Percentiles rank a stretch among this genome's conserved stretches.
Evolutionary conservation across 2,113 vertebrate genomes (phyloP).

Genomic region (Cyrtonyx montezumae): DNA sequence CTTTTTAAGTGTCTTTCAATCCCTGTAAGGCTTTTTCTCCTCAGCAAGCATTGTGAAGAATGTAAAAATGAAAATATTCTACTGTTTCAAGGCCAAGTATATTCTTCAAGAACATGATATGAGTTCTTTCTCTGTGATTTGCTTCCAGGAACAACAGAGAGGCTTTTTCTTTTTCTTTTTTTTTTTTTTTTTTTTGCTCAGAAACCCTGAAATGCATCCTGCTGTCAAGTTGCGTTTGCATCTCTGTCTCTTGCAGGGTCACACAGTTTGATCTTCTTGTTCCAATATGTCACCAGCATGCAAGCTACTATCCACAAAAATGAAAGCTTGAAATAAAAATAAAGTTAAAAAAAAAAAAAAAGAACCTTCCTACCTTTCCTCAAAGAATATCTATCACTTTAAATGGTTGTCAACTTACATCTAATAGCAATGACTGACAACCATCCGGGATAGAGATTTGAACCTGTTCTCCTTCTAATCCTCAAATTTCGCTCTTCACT

Average conservation of each 20-base stretch:
- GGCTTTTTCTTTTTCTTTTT: background rate
- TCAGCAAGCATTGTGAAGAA: accelerated
- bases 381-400: background rate
- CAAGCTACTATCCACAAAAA: background rate
- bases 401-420: background rate
- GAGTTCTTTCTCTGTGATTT: background rate
- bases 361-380: no score
- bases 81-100: background rate
- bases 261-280: background rate
- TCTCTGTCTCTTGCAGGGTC: background rate
- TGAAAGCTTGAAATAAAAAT: background rate
- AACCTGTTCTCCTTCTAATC: background rate
- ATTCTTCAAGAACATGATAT: background rate
- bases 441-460: background rate
- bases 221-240: background rate
- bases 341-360: background rate
- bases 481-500: background rate
- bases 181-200: background rate
- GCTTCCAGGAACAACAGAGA: background rate
- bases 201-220: background rate
- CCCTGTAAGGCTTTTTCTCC: background rate
- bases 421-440: background rate
- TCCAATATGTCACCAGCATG: background rate
- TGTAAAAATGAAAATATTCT: background rate
- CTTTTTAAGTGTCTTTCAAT: no score